Evolutionary conservation across 2,888 invertebrate species (phyloP), one percentile per base, ranked within the genome.

Genomic region (Dinocampus coccinellae): DNA sequence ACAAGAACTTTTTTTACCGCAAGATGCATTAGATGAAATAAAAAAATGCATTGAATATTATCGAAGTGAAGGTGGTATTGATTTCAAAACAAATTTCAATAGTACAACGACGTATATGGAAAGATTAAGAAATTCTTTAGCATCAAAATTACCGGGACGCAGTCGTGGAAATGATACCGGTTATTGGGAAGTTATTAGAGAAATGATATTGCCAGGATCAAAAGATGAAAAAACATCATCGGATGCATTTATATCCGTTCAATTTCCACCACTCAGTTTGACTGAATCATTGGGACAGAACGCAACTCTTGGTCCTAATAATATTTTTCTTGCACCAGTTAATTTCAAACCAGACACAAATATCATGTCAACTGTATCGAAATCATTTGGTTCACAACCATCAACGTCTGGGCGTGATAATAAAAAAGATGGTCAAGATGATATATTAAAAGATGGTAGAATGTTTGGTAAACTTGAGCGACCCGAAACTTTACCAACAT

Each of bases 11-110:
- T 93, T 94, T 80, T 89, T 97, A 67, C 92, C 95, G 0, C 91
- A 93, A 77, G 94, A 94, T 82, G 91, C 96, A 13, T 93, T 96
- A 87, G 93, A 93, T 76, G 96, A 97, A 89, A 95, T 97, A 88
- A 92, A 93, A 87, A 92, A 93, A 82, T 93, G 95, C 82, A 93
- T 94, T 13, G 94, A 95, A 78, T 97, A 96, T 87, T 97, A 97
- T 84, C 91, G 91, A 73, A 91, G 92, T 75, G 91, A 92, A 72
- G 89, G 90, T 57, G 93, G 93, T 77, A 90, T 92, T 74, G 91
- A 92, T 78, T 94, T 94, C 81, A 89, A 89, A 61, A 91, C 93
- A 11, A 92, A 89, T 75, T 94, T 92, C 86, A 91, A 92, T 81
- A 91, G 91, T 20, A 92, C 92, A 78, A 92, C 93, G 3, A 93